Percentiles rank a stretch among this genome's conserved stretches.
Evolutionary conservation across 2,797 vertebrate genomes (phyloP).

Genomic region (Scarus forsteni): DNA sequence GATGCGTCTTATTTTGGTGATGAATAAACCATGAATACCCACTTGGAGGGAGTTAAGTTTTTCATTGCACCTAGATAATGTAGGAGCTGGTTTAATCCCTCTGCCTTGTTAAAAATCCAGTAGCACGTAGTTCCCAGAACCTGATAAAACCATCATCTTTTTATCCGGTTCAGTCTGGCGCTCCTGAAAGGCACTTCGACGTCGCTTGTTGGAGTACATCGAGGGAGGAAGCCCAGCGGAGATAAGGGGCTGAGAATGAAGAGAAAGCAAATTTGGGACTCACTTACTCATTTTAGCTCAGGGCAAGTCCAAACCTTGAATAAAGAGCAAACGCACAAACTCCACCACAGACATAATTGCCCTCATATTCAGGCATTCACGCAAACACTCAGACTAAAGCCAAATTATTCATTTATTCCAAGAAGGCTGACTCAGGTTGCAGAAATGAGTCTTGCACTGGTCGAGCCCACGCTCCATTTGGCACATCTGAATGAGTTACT

Average conservation of each 20-base stretch:
- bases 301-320: constrained; percentile 26
- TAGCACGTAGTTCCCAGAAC: background rate
- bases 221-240: background rate
- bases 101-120: constrained; percentile 9
- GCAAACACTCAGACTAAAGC: background rate
- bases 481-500: constrained; percentile 45
- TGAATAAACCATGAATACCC: constrained; percentile 4
- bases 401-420: constrained; percentile 59
- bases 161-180: background rate
- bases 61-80: background rate
- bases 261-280: constrained; percentile 5
- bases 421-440: constrained; percentile 51
- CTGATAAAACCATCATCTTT: background rate
- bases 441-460: constrained; percentile 36
- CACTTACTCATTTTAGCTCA: constrained; percentile 26
- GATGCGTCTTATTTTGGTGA: background rate
- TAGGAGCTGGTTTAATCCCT: constrained; percentile 12
- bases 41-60: background rate
- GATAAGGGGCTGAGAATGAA: background rate
- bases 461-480: constrained; percentile 55
- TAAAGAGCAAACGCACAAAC: constrained; percentile 2
- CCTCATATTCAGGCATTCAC: constrained; percentile 13
- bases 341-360: background rate
- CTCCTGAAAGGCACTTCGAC: constrained; percentile 1
- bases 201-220: constrained; percentile 1